phyloP scores from a whole-genome alignment of 1,140 invertebrate species.

The Lysiphlebus fabarum region DNA sequence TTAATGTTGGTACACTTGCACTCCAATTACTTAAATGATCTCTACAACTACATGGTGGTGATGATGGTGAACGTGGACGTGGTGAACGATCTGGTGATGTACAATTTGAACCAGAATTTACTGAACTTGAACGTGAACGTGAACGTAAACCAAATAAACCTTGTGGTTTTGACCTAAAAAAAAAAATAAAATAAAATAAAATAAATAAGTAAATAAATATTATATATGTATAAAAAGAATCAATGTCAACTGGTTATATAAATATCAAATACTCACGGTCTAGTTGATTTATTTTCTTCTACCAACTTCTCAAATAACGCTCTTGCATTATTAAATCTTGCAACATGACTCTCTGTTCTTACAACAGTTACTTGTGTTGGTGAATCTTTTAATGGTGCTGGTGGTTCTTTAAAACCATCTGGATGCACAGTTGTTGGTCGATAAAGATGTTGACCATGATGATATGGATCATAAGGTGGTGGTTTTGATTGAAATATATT shows the following conservation, averaged over 20 bases:
- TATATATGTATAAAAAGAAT: background rate
- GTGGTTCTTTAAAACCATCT: slow-evolving; percentile 46
- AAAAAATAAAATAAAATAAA: slow-evolving; percentile 5
- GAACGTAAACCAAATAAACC: slow-evolving; percentile 54
- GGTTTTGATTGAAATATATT: slow-evolving; percentile 78
- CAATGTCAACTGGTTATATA: background rate
- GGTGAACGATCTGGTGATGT: slow-evolving; percentile 54
- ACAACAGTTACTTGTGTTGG: slow-evolving; percentile 70
- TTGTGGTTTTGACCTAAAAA: slow-evolving; percentile 39
- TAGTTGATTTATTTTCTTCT: slow-evolving; percentile 64
- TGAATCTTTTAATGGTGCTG: slow-evolving; percentile 49
- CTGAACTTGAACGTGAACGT: slow-evolving; percentile 61
- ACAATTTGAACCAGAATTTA: slow-evolving; percentile 59
- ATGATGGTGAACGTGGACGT: slow-evolving; percentile 50
- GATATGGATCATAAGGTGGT: too few relatives aligned
- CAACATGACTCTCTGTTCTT: slow-evolving; percentile 82
- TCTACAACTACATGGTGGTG: slow-evolving; percentile 45
- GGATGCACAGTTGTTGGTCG: slow-evolving; percentile 35
- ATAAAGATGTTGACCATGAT: slow-evolving; percentile 25
- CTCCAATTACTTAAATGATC: slow-evolving; percentile 50
- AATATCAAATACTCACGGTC: slow-evolving; percentile 41
- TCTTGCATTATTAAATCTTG: slow-evolving; percentile 86
- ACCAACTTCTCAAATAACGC: slow-evolving; percentile 91
- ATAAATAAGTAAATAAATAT: background rate
- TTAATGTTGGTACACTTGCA: slow-evolving; percentile 49